These are phyloP conservation scores for Stictocephala bisonia DNA, from an alignment of 2,888 invertebrate species.

Conservation along the genomic window DNA sequence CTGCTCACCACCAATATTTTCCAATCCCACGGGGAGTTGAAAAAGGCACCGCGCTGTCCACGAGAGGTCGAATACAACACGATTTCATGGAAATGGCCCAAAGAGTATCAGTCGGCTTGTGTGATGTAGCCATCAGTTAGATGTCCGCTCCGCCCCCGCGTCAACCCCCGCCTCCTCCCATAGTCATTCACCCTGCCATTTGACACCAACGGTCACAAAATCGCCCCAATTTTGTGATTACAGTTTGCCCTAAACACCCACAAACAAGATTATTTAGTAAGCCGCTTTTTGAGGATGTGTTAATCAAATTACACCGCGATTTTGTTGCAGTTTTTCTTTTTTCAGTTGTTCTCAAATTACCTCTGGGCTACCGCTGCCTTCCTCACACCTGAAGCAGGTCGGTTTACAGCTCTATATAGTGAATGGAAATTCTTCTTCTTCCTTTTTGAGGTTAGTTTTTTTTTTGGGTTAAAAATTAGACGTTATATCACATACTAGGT, in stretches of 20 bases:
- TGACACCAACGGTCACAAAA: constrained; percentile 12
- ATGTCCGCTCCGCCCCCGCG: constrained; percentile 1
- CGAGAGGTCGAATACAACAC: constrained; percentile 15
- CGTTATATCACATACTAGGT: no score
- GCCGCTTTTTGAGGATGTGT: constrained; percentile 23
- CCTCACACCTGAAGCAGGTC: constrained; percentile 5
- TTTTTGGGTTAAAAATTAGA: no score
- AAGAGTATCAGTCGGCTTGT: constrained; percentile 28
- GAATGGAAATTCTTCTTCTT: not conserved
- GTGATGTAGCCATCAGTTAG: constrained; percentile 37
- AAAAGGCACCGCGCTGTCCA: constrained; percentile 28
- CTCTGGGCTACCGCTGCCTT: not conserved
- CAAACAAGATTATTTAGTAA: constrained; percentile 33
- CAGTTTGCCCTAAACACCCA: constrained; percentile 32
- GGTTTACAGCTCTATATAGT: constrained; percentile 20
- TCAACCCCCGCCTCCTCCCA: not conserved
- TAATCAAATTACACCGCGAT: constrained; percentile 39
- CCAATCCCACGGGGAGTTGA: constrained; percentile 10
- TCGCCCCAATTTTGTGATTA: constrained; percentile 41
- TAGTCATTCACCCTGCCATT: not conserved
- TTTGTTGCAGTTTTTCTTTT: constrained; percentile 24
- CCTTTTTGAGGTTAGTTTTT: not conserved
- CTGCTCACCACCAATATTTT: constrained; percentile 10
- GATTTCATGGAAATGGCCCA: constrained; percentile 37
- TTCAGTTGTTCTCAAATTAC: not conserved